Evolutionary conservation across 2,113 vertebrate genomes (phyloP).

Genomic region (Hypomesus transpacificus): DNA sequence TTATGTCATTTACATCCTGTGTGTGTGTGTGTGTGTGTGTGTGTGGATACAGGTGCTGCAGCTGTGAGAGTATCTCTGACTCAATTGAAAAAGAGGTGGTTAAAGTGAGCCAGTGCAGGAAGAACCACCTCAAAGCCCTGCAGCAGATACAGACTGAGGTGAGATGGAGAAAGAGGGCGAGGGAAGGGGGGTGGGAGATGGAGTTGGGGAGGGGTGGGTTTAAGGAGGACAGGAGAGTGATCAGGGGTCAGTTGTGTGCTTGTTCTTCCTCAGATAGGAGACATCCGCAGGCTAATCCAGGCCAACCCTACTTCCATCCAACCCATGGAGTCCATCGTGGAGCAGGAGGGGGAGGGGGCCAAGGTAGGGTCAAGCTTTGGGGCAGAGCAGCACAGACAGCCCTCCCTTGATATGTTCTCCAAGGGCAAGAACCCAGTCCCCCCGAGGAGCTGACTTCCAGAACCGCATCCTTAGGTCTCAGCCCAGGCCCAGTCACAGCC

Average conservation of each 20-base stretch:
- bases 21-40: constrained; percentile 6
- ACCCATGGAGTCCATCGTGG: constrained; percentile 75
- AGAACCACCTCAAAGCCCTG: constrained; percentile 73
- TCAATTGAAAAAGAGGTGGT: constrained; percentile 81
- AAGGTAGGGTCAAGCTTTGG: not conserved
- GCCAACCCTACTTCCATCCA: constrained; percentile 72
- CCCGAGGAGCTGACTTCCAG: not conserved
- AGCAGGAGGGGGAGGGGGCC: constrained; percentile 72
- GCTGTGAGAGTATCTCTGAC: constrained; percentile 75
- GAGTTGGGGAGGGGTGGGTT: not conserved
- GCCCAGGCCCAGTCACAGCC: too few relatives aligned
- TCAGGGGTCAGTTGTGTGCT: not conserved
- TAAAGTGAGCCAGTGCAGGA: constrained; percentile 77
- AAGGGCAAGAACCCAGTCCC: not conserved
- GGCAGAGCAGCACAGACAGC: not conserved
- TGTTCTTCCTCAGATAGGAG: constrained; percentile 65
- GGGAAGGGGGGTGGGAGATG: not conserved
- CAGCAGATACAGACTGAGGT: constrained; percentile 82
- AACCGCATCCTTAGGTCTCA: not conserved
- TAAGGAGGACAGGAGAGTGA: not conserved
- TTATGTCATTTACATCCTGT: not conserved
- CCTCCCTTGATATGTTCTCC: not conserved
- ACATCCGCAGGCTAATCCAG: constrained; percentile 80
- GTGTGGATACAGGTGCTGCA: constrained; percentile 71
- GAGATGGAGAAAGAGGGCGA: constrained; percentile 14